Conservation (phyloP, 2,113 vertebrate species). For the Phaetusa simplex region DNA sequence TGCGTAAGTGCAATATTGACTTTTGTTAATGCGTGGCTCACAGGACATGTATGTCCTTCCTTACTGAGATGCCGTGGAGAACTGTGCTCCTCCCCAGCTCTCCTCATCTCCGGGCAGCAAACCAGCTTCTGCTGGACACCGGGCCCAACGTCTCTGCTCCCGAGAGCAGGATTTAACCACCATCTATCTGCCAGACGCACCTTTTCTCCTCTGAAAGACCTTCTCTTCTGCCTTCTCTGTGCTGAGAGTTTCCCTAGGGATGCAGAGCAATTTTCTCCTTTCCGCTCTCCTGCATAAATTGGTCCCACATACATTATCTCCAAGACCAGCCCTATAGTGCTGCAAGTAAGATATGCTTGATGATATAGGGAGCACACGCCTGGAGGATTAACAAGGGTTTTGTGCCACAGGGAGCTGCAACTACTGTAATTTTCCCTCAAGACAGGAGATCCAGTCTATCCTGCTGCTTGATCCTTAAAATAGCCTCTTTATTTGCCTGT, state of each 20-base stretch:
- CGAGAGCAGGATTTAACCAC: neutral
- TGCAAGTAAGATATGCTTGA: neutral
- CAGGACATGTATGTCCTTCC: neutral
- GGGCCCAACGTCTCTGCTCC: neutral
- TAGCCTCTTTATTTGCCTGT: neutral
- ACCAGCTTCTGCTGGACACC: neutral
- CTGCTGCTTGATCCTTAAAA: constrained; percentile 40
- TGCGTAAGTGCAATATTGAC: neutral
- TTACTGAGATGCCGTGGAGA: neutral
- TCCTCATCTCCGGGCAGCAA: neutral
- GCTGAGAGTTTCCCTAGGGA: neutral
- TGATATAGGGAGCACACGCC: fast-evolving
- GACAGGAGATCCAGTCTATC: neutral
- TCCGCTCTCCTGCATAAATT: fast-evolving
- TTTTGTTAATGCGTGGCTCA: neutral
- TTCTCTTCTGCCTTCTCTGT: neutral
- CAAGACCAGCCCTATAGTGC: neutral
- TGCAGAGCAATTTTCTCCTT: neutral
- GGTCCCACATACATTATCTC: neutral
- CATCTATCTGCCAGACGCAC: neutral
- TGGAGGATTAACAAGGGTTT: neutral
- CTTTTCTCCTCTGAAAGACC: neutral
- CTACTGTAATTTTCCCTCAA: neutral
- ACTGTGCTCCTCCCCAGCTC: neutral
- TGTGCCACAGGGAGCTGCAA: neutral